These are phyloP conservation scores for Crocuta crocuta DNA, from an alignment of 2,113 vertebrate genomes.

Conservation along the genomic window DNA sequence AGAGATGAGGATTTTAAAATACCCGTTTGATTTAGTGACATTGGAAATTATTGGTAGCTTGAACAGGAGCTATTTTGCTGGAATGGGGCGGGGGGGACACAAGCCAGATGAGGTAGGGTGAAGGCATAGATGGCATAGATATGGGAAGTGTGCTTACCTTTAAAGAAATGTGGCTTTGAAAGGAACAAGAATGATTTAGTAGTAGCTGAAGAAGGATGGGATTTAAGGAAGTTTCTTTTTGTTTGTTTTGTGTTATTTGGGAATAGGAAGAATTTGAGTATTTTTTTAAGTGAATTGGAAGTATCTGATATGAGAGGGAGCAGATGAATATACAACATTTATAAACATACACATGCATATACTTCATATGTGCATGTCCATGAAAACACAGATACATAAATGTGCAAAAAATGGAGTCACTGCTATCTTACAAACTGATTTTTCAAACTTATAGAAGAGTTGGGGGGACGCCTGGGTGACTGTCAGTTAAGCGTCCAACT, in stretches of 20 bases:
- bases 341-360: neutral
- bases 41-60: neutral
- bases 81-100: neutral
- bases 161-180: neutral
- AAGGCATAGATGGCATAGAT: neutral
- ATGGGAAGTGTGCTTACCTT: neutral
- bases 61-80: constrained; percentile 18
- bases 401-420: neutral
- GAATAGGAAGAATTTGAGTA: neutral
- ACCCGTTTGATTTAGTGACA: neutral
- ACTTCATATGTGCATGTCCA: neutral
- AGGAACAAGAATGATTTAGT: neutral
- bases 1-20: neutral
- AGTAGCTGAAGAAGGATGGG: neutral
- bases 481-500: no score
- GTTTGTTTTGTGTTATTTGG: neutral
- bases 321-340: neutral
- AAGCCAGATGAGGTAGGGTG: neutral
- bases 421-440: constrained; percentile 3
- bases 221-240: neutral
- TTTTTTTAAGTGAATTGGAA: constrained; percentile 43
- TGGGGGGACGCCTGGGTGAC: neutral
- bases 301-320: neutral
- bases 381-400: neutral
- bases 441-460: neutral